These are phyloP conservation scores for Chrosomus eos DNA, from an alignment of 2,797 vertebrate genomes.

Conservation along the genomic window DNA sequence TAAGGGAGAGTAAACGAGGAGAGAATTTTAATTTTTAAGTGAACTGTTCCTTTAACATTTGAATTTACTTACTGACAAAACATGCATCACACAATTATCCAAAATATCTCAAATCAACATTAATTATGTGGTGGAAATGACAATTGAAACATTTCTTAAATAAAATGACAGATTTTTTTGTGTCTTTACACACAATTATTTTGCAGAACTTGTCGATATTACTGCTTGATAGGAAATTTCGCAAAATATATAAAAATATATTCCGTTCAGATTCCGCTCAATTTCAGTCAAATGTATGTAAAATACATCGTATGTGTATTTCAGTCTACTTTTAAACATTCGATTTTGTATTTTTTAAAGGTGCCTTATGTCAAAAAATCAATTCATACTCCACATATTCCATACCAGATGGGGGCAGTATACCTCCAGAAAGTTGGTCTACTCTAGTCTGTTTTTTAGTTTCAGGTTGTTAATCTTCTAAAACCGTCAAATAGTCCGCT, in stretches of 20 bases:
- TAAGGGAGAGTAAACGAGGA: too few relatives aligned
- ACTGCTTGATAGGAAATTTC: not conserved
- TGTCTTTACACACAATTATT: not conserved
- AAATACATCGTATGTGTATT: not conserved
- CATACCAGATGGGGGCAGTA: too few relatives aligned
- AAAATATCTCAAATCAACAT: not conserved
- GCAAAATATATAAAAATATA: not conserved
- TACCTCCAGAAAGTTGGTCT: too few relatives aligned
- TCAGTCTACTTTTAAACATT: not conserved
- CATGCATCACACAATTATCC: not conserved
- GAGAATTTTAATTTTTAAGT: too few relatives aligned
- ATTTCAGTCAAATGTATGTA: too few relatives aligned
- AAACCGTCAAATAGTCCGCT: too few relatives aligned
- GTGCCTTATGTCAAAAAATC: too few relatives aligned
- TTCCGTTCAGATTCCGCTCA: not conserved
- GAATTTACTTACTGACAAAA: not conserved
- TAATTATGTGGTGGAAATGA: not conserved
- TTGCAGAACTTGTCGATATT: not conserved
- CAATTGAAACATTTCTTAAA: not conserved
- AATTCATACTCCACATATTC: too few relatives aligned
- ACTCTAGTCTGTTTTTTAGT: too few relatives aligned
- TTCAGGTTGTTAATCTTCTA: too few relatives aligned
- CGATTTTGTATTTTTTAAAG: not conserved
- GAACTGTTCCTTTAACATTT: too few relatives aligned
- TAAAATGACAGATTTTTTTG: not conserved